A percentile compares a stretch with the other conserved stretches of the same genome.
Conservation (phyloP, 2,113 vertebrate species). For the Phodopus roborovskii region DNA sequence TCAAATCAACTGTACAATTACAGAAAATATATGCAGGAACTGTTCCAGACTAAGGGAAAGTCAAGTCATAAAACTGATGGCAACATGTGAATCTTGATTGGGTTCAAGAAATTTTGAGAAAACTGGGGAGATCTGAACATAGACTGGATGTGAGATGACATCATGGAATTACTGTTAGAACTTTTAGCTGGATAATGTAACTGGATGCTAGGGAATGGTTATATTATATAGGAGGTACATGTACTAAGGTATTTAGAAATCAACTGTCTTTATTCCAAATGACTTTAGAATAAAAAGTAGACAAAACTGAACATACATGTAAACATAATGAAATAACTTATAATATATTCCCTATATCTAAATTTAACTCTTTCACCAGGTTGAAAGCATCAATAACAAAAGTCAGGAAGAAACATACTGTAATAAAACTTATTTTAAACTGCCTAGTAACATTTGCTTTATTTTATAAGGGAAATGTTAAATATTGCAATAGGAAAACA, state of each 20-base stretch:
- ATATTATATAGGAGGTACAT: neutral
- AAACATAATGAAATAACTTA: constrained; percentile 14
- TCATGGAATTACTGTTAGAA: neutral
- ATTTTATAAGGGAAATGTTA: constrained; percentile 13
- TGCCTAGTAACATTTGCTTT: neutral
- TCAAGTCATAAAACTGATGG: constrained; percentile 13
- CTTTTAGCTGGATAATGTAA: neutral
- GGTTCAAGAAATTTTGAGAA: constrained; percentile 18
- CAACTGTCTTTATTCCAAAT: neutral
- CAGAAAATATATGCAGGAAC: neutral
- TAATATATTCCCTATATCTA: neutral
- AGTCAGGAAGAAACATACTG: neutral
- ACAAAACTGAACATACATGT: neutral
- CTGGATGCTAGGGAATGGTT: neutral
- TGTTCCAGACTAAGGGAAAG: constrained; percentile 40
- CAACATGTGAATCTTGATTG: neutral
- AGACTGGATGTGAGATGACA: neutral
- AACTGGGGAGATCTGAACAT: neutral
- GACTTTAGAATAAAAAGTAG: neutral
- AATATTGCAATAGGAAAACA: constrained; percentile 12
- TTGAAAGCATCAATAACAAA: constrained; percentile 17
- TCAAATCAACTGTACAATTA: neutral
- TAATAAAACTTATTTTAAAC: neutral
- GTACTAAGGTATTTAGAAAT: constrained; percentile 10
- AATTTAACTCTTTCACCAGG: constrained; percentile 22